Percentiles rank a stretch among this genome's conserved stretches.
These are phyloP conservation scores for Hydropsyche tenuis DNA, from an alignment of 1,140 invertebrate species.

Conservation along the genomic window DNA sequence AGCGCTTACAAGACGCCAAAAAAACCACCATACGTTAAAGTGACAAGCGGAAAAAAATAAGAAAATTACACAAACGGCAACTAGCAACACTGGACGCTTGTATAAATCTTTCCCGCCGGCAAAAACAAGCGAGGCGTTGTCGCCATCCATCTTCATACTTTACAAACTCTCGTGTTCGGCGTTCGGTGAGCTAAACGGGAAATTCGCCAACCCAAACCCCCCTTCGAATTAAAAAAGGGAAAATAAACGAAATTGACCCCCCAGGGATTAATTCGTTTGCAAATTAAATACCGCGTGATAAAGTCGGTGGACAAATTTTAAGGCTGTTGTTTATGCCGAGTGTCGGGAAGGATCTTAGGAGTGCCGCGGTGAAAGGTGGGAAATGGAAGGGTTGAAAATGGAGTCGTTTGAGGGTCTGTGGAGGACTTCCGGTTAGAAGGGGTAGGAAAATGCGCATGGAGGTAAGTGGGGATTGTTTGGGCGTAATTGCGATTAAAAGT, in stretches of 20 bases:
- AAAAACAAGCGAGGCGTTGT: constrained; percentile 33
- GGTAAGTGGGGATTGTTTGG: too few relatives aligned
- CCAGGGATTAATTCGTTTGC: constrained; percentile 49
- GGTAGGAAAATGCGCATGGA: too few relatives aligned
- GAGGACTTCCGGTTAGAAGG: too few relatives aligned
- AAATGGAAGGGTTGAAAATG: too few relatives aligned
- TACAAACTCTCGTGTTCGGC: constrained; percentile 24
- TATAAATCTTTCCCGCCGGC: constrained; percentile 31
- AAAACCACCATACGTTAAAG: too few relatives aligned
- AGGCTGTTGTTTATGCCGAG: constrained; percentile 36
- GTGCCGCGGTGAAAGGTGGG: too few relatives aligned
- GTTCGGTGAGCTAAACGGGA: constrained; percentile 25
- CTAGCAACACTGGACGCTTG: constrained; percentile 2
- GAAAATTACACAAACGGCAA: too few relatives aligned
- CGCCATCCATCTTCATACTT: constrained; percentile 34
- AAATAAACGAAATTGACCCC: constrained; percentile 25
- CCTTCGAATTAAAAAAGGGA: background rate
- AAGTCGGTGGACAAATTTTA: constrained; percentile 17
- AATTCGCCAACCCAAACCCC: background rate
- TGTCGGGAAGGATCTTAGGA: constrained; percentile 17
- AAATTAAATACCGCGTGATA: constrained; percentile 41
- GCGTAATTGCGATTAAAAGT: too few relatives aligned
- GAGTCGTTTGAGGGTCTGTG: too few relatives aligned
- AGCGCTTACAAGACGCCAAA: too few relatives aligned
- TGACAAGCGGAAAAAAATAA: too few relatives aligned